These are phyloP conservation scores for Tiliacea citrago DNA, from an alignment of 2,888 invertebrate genomes.

Conservation along the genomic window DNA sequence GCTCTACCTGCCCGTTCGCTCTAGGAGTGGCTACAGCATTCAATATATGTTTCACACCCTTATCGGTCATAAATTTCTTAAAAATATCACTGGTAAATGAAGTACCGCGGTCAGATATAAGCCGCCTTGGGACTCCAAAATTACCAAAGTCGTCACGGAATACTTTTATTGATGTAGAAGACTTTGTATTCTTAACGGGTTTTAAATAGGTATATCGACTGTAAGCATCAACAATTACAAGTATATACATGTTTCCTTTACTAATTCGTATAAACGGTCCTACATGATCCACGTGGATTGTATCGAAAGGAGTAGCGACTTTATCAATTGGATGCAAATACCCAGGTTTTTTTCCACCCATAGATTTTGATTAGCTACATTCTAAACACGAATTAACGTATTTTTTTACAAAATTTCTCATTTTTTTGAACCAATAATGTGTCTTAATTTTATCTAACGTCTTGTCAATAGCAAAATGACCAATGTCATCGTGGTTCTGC, in stretches of 20 bases:
- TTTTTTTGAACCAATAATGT: too few species aligned
- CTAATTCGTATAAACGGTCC: neutral
- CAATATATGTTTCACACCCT: neutral
- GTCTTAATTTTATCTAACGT: too few species aligned
- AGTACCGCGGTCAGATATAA: conserved; percentile 4
- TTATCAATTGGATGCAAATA: neutral
- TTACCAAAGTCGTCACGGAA: neutral
- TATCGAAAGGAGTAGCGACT: neutral
- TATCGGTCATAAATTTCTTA: conserved; percentile 1
- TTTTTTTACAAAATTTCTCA: too few species aligned
- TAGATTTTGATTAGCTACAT: too few species aligned
- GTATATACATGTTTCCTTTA: conserved; percentile 1
- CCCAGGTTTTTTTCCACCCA: neutral
- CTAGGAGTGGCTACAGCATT: conserved; percentile 2
- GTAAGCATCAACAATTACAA: conserved; percentile 1
- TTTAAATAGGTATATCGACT: conserved; percentile 4
- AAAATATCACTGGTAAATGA: neutral
- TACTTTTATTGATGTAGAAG: neutral
- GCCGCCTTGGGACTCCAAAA: neutral
- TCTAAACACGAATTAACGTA: too few species aligned
- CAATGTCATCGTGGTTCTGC: too few species aligned
- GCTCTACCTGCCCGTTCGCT: conserved; percentile 4
- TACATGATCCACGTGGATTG: conserved; percentile 1
- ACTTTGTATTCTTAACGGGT: conserved; percentile 1
- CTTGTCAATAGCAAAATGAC: too few species aligned